Evolutionary conservation across 2,797 vertebrate genomes (phyloP), one percentile per base, ranked within the genome.

Genomic region (Liparis tanakae): DNA sequence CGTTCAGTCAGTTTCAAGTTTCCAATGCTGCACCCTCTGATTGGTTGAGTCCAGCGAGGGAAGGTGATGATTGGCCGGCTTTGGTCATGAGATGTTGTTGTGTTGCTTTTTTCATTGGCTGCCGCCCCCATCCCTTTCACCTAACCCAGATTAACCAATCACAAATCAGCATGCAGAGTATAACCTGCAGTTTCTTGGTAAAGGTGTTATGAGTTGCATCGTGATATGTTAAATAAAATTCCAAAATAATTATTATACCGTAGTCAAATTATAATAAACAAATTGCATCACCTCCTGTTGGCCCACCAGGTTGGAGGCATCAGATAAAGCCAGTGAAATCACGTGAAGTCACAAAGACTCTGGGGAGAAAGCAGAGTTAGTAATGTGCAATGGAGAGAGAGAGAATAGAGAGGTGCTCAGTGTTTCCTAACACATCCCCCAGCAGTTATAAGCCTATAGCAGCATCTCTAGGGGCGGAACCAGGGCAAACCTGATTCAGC

Each of bases 1-100:
- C 79, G 82, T 88, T 92, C 95, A 97, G 95, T 94, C 87, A 91
- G 86, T 92, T 96, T 95, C 94, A 93, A 94, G 93, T 96, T 96
- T 96, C 95, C 95, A 91, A 90, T 95, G 90, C 94, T 96, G 87
- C 95, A 94, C 85, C 94, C 93, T 59, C 93, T 97, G 91, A 95
- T 96, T 96, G 96, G 94, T 96, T 96, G 95, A 96, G 89, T 88
- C 85, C 92, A 86, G 85, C 87, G 87, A 88, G 22, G 64, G 89
- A 94, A 95, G 94, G 91, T 94, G 94, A 90, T 70, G 92, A 89
- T 89, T 90, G 87, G 87, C 91, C 87, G 6, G 86, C 91, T 94
- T 93, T 61, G 89, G 90, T 90, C 80, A 88, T 75, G 67, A 81
- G 48, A 77, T 72, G 68, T 86, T 80, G 57, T 70, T 37, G 12